Percentiles rank a stretch among this genome's conserved stretches.
Evolutionary conservation across 2,113 vertebrate genomes (phyloP).

Genomic region (Clarias gariepinus): DNA sequence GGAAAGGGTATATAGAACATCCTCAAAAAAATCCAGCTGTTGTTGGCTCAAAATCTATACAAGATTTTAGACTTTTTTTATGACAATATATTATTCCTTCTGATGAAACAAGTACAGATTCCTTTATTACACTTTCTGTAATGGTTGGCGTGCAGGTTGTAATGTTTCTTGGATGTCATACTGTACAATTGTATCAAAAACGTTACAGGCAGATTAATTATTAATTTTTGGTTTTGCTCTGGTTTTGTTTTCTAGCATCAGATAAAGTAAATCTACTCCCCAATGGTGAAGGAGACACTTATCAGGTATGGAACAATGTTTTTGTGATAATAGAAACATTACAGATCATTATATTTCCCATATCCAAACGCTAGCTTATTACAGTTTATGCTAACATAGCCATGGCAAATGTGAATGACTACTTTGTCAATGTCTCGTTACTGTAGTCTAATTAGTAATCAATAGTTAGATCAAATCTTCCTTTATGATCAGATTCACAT

Average conservation of each 20-base stretch:
- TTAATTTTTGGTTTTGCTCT: too few relatives aligned
- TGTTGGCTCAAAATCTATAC: too few relatives aligned
- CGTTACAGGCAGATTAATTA: too few relatives aligned
- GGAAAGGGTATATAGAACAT: too few relatives aligned
- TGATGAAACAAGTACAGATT: too few relatives aligned
- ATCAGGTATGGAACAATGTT: constrained; percentile 39
- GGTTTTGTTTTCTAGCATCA: constrained; percentile 43
- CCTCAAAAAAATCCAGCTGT: too few relatives aligned
- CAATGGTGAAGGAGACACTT: constrained; percentile 42
- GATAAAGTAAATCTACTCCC: constrained; percentile 45
- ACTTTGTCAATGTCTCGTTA: not conserved
- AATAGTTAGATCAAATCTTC: not conserved
- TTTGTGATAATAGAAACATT: not conserved
- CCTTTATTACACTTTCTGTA: too few relatives aligned
- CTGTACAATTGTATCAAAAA: too few relatives aligned
- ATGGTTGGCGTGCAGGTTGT: too few relatives aligned
- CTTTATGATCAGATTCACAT: not conserved
- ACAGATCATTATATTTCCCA: not conserved
- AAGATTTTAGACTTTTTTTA: too few relatives aligned
- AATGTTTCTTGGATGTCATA: too few relatives aligned
- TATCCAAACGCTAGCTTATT: not conserved
- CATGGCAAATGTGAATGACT: not conserved
- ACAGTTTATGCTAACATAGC: not conserved
- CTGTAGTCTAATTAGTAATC: not conserved
- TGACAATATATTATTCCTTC: too few relatives aligned